Evolutionary conservation across 2,888 invertebrate species (phyloP), one percentile per base, ranked within the genome.

Genomic region (Lysandra coridon): DNA sequence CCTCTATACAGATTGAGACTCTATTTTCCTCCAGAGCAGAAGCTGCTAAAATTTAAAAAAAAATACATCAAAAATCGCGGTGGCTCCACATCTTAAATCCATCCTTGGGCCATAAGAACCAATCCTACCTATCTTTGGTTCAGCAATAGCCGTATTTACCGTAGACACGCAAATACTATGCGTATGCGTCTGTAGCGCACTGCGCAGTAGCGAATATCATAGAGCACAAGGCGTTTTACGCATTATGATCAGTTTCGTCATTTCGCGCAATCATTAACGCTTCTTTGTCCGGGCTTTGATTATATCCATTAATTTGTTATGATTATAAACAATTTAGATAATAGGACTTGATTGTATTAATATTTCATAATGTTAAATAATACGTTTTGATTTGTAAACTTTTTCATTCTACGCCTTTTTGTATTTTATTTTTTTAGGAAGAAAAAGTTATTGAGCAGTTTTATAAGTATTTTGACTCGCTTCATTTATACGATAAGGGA

Each of bases 251-350:
- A 69, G 69, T 69, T 69, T 69, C 69, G 6, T 69, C 69, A 69
- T 17, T 17, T 33, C 69, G 14, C 14, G 69, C 69, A 17, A 33
- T 69, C 69, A 37, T 69, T 37, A 69, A 69, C 14, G 33, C 33
- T 33, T 14, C 69, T 69, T 69, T 69, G 69, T 69, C 69, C 69
- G 5, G 33, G 14, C 33, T 69, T 33, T 69, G 69, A 69, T 69
- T 69, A 69, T 37, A 69, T 17, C 33, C 14, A 69, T 69, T 69
- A 69, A 69, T 69, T 69, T 69, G 69, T 69, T 69, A 69, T 69
- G 33, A 69, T 69, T 33, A 69, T 14, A 69, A 69, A 33, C 69
- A 69, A 69, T 69, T 69, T 69, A 33, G 37, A 69, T 69, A 69
- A 69, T 69, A 69, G 14, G 69, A 69, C 14, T 37, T 5, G 69